phyloP scores from a whole-genome alignment of 23 tunicate genomes.

The Trididemnum clinides region DNA sequence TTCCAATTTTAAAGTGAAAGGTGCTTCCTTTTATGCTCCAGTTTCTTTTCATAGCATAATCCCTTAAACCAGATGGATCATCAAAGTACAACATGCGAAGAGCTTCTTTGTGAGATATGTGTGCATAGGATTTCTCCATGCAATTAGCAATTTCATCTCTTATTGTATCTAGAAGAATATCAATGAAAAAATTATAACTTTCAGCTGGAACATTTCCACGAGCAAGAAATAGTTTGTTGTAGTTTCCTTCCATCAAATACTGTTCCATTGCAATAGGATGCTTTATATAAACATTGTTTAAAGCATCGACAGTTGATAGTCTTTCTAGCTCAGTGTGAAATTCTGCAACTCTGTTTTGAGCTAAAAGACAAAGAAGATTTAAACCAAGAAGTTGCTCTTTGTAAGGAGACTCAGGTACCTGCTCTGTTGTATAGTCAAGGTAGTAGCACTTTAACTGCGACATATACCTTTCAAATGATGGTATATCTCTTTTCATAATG shows the following conservation, averaged over 20 bases:
- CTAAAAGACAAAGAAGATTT: constrained; percentile 83
- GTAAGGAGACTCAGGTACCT: constrained; percentile 79
- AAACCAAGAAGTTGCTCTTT: constrained; percentile 90
- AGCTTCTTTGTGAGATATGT: constrained; percentile 67
- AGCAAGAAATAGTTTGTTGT: constrained; percentile 94
- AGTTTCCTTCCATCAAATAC: constrained; percentile 99
- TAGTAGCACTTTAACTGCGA: constrained; percentile 95
- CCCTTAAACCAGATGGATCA: constrained; percentile 36
- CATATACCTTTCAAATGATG: constrained; percentile 91
- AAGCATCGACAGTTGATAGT: constrained; percentile 68
- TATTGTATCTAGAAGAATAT: constrained; percentile 86
- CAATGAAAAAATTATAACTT: constrained; percentile 91
- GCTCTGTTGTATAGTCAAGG: constrained; percentile 62
- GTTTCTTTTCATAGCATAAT: constrained; percentile 51
- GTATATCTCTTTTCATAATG: constrained; percentile 79
- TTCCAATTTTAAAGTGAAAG: constrained; percentile 52
- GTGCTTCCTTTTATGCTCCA: constrained; percentile 64
- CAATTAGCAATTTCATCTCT: constrained; percentile 97
- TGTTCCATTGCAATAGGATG: constrained; percentile 98
- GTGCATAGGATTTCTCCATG: constrained; percentile 92
- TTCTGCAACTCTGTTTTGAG: constrained; percentile 99
- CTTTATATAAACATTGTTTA: constrained; percentile 80
- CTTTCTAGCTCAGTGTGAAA: constrained; percentile 99
- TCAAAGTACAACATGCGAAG: constrained; percentile 84
- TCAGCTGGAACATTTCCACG: constrained; percentile 96